phyloP scores from a whole-genome alignment of 1,140 invertebrate genomes.

The Cydia strobilella region DNA sequence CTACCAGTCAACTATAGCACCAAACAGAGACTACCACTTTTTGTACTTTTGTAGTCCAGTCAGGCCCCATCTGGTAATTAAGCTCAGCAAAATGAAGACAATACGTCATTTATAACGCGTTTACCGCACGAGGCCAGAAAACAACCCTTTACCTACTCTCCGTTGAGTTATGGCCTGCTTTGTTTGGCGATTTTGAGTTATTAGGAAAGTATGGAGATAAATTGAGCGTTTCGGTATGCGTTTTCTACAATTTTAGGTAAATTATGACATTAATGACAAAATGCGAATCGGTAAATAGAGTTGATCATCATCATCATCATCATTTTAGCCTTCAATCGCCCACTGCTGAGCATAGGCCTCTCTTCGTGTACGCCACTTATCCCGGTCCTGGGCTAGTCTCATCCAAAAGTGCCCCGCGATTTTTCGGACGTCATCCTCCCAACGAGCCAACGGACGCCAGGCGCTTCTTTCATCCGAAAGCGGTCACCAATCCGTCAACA shows the following conservation, averaged over 20 bases:
- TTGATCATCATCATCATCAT: too few species aligned
- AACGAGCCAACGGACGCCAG: too few species aligned
- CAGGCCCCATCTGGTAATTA: neutral
- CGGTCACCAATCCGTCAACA: too few species aligned
- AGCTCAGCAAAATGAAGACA: slow-evolving; percentile 11
- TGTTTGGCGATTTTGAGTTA: slow-evolving; percentile 6
- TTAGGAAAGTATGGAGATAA: slow-evolving; percentile 11
- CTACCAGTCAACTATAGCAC: too few species aligned
- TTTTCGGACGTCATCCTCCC: too few species aligned
- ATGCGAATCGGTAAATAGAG: too few species aligned
- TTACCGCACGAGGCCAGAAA: neutral
- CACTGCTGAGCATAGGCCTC: too few species aligned
- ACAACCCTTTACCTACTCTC: slow-evolving; percentile 5
- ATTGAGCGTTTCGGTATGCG: neutral
- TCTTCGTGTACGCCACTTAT: too few species aligned
- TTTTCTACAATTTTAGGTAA: neutral
- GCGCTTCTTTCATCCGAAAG: too few species aligned
- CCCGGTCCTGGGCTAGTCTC: too few species aligned
- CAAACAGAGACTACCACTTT: neutral
- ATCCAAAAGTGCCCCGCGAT: too few species aligned
- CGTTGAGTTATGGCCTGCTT: slow-evolving; percentile 1
- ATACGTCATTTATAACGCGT: neutral
- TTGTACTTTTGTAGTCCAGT: neutral
- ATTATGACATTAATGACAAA: neutral
- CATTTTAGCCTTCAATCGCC: too few species aligned